These are phyloP conservation scores for Chloebia gouldiae DNA, from an alignment of 2,113 vertebrate species.

Conservation along the genomic window DNA sequence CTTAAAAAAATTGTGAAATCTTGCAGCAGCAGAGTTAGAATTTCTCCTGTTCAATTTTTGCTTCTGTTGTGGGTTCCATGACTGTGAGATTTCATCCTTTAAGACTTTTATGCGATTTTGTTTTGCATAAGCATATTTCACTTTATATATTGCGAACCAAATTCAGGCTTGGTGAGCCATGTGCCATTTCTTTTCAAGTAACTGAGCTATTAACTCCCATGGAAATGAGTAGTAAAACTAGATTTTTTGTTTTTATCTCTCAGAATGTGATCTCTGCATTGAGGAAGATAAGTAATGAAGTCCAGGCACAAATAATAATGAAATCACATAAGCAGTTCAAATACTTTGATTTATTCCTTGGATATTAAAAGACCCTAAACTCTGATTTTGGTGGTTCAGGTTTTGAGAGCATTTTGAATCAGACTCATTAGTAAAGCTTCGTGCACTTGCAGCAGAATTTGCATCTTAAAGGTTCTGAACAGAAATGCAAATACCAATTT, in stretches of 20 bases:
- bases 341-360: not conserved
- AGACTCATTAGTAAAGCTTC: not conserved
- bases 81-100: constrained; percentile 34
- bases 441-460: not conserved
- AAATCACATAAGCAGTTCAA: not conserved
- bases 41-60: not conserved
- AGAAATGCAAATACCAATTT: not conserved
- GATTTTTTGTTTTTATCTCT: constrained; percentile 16
- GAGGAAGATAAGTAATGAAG: constrained; percentile 2
- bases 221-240: not conserved
- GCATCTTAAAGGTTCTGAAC: not conserved
- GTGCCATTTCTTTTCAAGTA: constrained; percentile 12
- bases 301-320: not conserved
- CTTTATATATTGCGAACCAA: not conserved
- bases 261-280: not conserved
- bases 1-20: not conserved
- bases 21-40: not conserved
- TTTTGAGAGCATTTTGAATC: not conserved
- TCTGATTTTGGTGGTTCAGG: not conserved
- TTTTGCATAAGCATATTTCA: constrained; percentile 43
- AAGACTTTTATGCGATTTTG: not conserved
- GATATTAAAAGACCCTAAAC: not conserved
- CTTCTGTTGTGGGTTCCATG: not conserved
- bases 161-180: constrained; percentile 9
- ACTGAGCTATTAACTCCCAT: not conserved